These are phyloP conservation scores for Argopecten irradians DNA, from an alignment of 1,140 invertebrate species.

Conservation along the genomic window DNA sequence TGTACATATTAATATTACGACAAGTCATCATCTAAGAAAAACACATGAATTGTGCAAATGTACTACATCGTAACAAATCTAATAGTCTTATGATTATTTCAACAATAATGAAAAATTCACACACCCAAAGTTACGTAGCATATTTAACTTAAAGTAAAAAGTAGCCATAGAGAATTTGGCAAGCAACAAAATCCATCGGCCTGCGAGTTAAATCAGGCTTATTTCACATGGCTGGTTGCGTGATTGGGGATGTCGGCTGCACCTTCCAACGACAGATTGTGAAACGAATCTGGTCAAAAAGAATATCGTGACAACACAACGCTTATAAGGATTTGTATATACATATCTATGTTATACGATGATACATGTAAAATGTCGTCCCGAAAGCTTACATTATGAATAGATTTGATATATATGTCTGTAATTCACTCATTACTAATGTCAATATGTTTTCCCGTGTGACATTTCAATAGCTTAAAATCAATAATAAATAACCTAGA, in stretches of 20 bases:
- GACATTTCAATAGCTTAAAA: neutral
- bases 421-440: neutral
- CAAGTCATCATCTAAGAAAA: neutral
- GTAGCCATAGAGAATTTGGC: neutral
- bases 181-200: neutral
- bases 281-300: neutral
- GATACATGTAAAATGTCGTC: neutral
- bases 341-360: neutral
- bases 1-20: conserved; percentile 1
- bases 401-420: neutral
- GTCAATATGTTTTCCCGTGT: neutral
- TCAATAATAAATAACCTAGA: too few relatives aligned
- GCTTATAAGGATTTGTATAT: neutral
- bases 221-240: neutral
- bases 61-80: neutral
- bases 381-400: neutral
- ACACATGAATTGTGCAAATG: neutral
- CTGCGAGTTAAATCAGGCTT: neutral
- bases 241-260: neutral
- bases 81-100: neutral
- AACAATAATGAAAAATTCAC: neutral
- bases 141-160: neutral
- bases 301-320: neutral
- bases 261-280: neutral
- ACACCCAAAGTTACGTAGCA: neutral